These are phyloP conservation scores for Cotesia chilonis DNA, from an alignment of 1,140 invertebrate genomes.

Conservation along the genomic window DNA sequence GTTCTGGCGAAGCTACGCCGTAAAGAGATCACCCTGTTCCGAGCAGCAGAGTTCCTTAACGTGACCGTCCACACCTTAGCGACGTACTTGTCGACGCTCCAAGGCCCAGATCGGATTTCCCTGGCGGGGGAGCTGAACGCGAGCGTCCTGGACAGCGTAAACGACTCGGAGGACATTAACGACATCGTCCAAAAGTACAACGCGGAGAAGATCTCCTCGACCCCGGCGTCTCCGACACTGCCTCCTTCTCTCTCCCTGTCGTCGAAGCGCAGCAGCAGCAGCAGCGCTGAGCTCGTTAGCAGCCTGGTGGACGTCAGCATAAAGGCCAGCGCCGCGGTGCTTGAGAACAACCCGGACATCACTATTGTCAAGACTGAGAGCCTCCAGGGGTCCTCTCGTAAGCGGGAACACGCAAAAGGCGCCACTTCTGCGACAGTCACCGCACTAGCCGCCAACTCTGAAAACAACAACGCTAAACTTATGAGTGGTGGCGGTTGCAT, in stretches of 20 bases:
- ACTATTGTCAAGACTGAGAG: constrained; percentile 72
- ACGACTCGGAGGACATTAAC: constrained; percentile 56
- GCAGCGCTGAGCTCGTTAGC: constrained; percentile 9
- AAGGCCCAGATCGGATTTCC: constrained; percentile 65
- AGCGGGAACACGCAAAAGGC: constrained; percentile 62
- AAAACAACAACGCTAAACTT: constrained; percentile 63
- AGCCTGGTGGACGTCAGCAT: constrained; percentile 58
- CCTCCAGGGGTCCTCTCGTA: constrained; percentile 46
- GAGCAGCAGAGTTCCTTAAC: constrained; percentile 77
- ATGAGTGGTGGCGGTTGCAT: constrained; percentile 60
- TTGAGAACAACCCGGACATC: constrained; percentile 72
- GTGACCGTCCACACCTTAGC: constrained; percentile 77
- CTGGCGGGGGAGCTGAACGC: constrained; percentile 57
- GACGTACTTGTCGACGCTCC: constrained; percentile 73
- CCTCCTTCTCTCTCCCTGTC: neutral
- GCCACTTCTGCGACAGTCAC: too few species aligned
- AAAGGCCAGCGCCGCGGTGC: constrained; percentile 63
- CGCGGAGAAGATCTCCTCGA: constrained; percentile 51
- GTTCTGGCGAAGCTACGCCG: constrained; percentile 75
- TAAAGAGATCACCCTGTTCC: constrained; percentile 75
- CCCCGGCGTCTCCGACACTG: constrained; percentile 42
- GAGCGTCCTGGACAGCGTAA: constrained; percentile 51
- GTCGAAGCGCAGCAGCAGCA: too few species aligned
- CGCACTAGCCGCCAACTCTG: constrained; percentile 50
- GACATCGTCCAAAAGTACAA: constrained; percentile 61